phyloP scores from a whole-genome alignment of 2,888 invertebrate species.

The Andricus curvator region DNA sequence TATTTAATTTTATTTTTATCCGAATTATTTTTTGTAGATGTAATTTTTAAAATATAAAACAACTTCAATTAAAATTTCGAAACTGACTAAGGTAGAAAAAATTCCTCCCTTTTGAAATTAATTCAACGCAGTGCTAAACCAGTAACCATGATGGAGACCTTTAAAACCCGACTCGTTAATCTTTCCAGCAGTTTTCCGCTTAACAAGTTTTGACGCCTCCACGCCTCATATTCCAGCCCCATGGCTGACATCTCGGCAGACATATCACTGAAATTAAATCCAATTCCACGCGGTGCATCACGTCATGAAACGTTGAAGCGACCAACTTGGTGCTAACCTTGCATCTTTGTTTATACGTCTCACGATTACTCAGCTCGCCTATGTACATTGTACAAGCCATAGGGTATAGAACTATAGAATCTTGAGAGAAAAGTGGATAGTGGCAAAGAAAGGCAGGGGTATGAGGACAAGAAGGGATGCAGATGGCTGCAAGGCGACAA shows the following conservation, averaged over 20 bases:
- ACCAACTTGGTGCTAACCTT: conserved; percentile 29
- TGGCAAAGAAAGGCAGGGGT: not conserved
- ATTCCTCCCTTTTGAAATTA: not conserved
- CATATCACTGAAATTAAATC: conserved; percentile 39
- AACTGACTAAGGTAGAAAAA: too few relatives aligned
- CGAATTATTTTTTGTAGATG: too few relatives aligned
- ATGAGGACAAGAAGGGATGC: conserved; percentile 6
- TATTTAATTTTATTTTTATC: too few relatives aligned
- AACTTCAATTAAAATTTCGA: too few relatives aligned
- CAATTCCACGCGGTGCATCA: conserved; percentile 32
- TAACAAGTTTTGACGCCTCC: conserved; percentile 27
- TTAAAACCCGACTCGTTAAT: conserved; percentile 25
- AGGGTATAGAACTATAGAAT: conserved; percentile 15
- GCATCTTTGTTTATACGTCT: conserved; percentile 29
- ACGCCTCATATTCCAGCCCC: conserved; percentile 15
- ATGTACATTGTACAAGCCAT: not conserved
- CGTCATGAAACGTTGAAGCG: conserved; percentile 16
- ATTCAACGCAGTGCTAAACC: not conserved
- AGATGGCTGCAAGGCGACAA: conserved; percentile 25
- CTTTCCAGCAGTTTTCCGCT: conserved; percentile 11
- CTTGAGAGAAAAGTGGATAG: not conserved
- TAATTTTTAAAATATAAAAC: too few relatives aligned
- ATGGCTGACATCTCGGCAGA: conserved; percentile 30
- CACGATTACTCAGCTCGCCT: not conserved
- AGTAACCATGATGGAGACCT: too few relatives aligned